Conservation (phyloP, 1,140 invertebrate species). For the Drosophila carrolli region DNA sequence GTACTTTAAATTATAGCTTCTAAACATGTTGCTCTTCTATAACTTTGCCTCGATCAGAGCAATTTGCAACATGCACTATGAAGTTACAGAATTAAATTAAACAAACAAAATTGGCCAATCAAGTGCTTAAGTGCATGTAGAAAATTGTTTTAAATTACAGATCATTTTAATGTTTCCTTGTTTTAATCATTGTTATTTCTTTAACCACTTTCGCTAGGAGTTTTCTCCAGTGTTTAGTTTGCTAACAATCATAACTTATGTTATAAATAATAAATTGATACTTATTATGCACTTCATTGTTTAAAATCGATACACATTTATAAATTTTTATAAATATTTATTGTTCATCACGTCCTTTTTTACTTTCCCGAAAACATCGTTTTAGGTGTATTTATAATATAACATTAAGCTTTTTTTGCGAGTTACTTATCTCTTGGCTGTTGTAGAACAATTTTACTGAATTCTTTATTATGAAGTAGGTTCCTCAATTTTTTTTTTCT, state of each 20-base stretch:
- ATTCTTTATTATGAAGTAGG: too few relatives aligned
- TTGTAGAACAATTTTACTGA: too few relatives aligned
- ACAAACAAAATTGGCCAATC: conserved; percentile 23
- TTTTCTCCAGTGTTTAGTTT: not conserved
- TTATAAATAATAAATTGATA: too few relatives aligned
- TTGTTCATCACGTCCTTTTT: too few relatives aligned
- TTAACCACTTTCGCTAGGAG: not conserved
- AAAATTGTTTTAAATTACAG: conserved; percentile 1
- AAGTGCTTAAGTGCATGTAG: not conserved
- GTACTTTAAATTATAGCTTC: not conserved
- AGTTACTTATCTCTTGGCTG: too few relatives aligned
- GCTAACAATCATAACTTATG: not conserved
- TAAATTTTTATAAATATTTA: too few relatives aligned
- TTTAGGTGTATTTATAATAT: too few relatives aligned
- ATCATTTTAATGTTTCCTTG: not conserved
- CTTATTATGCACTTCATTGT: too few relatives aligned
- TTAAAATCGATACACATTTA: too few relatives aligned
- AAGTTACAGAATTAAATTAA: conserved; percentile 1
- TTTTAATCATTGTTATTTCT: not conserved
- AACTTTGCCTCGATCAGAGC: not conserved
- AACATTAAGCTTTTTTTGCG: too few relatives aligned
- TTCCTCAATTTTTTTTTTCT: too few relatives aligned
- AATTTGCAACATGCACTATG: conserved; percentile 21
- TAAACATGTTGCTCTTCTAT: conserved; percentile 3
- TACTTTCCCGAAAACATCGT: too few relatives aligned